Percentiles rank a stretch among this genome's conserved stretches.
These are phyloP conservation scores for Amblyopsis rosae DNA, from an alignment of 2,113 vertebrate species.

Conservation along the genomic window DNA sequence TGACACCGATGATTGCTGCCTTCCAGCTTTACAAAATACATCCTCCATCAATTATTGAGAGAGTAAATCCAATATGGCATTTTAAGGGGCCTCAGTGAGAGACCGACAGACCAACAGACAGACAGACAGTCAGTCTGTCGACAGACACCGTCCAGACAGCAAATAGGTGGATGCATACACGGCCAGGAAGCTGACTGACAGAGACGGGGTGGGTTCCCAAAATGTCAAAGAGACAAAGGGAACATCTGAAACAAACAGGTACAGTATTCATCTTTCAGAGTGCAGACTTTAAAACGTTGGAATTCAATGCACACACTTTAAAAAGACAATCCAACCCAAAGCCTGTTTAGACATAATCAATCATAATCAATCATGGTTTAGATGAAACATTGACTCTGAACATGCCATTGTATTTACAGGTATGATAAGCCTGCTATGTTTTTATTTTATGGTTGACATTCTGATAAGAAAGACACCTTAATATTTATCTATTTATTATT, in stretches of 20 bases:
- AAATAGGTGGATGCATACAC: constrained; percentile 20
- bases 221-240: background rate
- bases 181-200: background rate
- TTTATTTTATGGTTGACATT: too few species aligned
- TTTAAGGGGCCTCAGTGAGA: constrained; percentile 69
- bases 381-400: too few species aligned
- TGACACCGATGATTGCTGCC: constrained; percentile 85
- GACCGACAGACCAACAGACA: constrained; percentile 53
- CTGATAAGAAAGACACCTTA: too few species aligned
- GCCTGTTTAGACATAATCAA: too few species aligned
- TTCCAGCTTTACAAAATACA: constrained; percentile 86
- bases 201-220: background rate
- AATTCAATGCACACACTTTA: too few species aligned
- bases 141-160: constrained; percentile 59
- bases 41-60: constrained; percentile 86
- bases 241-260: background rate
- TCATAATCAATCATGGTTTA: too few species aligned
- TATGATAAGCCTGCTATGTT: too few species aligned
- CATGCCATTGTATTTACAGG: too few species aligned
- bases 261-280: too few species aligned
- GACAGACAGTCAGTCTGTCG: constrained; percentile 45
- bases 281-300: too few species aligned
- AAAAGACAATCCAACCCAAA: too few species aligned
- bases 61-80: constrained; percentile 79
- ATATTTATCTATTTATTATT: too few species aligned